phyloP scores from a whole-genome alignment of 2,797 vertebrate genomes.

The Rhinichthys osculus region DNA sequence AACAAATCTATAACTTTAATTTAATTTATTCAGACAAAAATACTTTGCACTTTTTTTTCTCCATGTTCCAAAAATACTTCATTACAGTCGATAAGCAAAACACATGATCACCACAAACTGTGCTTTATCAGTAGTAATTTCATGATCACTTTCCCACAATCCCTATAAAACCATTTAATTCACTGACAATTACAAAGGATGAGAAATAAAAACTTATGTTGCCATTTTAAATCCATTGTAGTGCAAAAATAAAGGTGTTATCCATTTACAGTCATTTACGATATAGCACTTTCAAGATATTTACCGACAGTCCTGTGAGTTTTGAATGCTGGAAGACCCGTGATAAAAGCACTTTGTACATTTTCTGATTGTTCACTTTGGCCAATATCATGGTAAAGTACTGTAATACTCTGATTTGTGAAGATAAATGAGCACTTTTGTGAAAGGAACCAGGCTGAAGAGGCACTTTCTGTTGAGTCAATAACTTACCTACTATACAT shows the following conservation, averaged over 20 bases:
- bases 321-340: constrained; percentile 42
- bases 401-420: neutral
- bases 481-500: neutral
- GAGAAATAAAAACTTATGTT: constrained; percentile 1
- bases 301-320: neutral
- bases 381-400: constrained; percentile 22
- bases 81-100: constrained; percentile 8
- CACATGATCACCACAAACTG: constrained; percentile 55
- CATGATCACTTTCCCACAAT: constrained; percentile 55
- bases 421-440: neutral
- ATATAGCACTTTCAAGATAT: constrained; percentile 29
- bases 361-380: constrained; percentile 36
- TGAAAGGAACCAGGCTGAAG: neutral
- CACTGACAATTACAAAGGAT: constrained; percentile 62
- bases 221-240: constrained; percentile 15
- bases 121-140: constrained; percentile 77
- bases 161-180: constrained; percentile 66
- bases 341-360: constrained; percentile 2
- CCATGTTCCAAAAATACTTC: constrained; percentile 36
- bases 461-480: constrained; percentile 26
- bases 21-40: constrained; percentile 27
- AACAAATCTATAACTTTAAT: constrained; percentile 13
- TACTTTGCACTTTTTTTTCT: constrained; percentile 1
- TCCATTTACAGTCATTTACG: constrained; percentile 43
- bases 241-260: constrained; percentile 52